A percentile compares a stretch with the other conserved stretches of the same genome.
Conservation (phyloP, 23 tunicate species). For the Ascidia mentula region DNA sequence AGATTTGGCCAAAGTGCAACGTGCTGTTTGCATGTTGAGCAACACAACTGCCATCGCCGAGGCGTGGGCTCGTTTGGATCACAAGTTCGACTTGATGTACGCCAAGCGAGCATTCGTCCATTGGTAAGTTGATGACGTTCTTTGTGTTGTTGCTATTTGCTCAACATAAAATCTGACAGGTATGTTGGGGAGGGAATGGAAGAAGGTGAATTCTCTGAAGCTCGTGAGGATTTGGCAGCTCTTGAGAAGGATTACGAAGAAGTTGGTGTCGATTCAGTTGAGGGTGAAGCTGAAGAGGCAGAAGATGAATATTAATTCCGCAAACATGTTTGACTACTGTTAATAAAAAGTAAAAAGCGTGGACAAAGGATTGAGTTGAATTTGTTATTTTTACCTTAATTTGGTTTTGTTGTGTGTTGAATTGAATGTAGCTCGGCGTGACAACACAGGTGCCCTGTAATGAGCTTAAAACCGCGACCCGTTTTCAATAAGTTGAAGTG, state of each 20-base stretch:
- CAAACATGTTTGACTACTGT: too few relatives aligned
- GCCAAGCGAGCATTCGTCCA: slow-evolving; percentile 88
- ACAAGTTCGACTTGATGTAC: slow-evolving; percentile 65
- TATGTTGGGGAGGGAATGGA: slow-evolving; percentile 9
- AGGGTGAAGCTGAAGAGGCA: slow-evolving; percentile 67
- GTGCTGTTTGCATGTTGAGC: slow-evolving; percentile 98
- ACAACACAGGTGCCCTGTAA: too few relatives aligned
- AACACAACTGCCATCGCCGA: slow-evolving; percentile 98
- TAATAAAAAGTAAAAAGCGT: too few relatives aligned
- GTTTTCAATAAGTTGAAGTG: not conserved
- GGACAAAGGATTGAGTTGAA: too few relatives aligned
- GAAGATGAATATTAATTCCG: slow-evolving; percentile 52
- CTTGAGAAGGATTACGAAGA: slow-evolving; percentile 22
- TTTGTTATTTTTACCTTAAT: not conserved
- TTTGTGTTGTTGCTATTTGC: not conserved
- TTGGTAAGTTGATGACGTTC: slow-evolving; percentile 50
- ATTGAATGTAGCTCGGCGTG: not conserved
- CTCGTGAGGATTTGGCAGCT: not conserved
- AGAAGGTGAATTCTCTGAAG: slow-evolving; percentile 5
- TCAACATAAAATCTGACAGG: not conserved
- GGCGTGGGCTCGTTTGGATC: slow-evolving; percentile 98
- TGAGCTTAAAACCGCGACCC: too few relatives aligned
- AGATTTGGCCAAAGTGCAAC: slow-evolving; percentile 91
- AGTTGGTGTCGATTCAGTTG: slow-evolving; percentile 78
- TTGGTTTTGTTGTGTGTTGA: not conserved